Conservation (phyloP, 2,888 invertebrate genomes). For the Pandemis corylana region DNA sequence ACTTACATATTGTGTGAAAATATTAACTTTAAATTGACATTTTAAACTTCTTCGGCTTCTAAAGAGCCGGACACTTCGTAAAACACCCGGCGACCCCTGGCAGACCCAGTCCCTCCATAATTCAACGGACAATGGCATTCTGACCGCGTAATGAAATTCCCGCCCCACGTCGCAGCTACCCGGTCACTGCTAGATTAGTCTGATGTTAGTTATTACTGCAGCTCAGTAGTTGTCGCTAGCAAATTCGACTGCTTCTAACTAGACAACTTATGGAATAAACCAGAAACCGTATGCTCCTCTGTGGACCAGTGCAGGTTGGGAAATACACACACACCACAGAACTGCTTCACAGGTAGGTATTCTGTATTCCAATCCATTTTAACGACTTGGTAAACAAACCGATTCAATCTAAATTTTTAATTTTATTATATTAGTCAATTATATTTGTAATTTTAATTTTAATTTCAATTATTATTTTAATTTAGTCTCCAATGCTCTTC, state of each 20-base stretch:
- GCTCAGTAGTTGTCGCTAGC: not conserved
- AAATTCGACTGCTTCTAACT: not conserved
- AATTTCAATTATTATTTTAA: too few relatives aligned
- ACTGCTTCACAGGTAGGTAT: too few relatives aligned
- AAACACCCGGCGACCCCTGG: conserved; percentile 39
- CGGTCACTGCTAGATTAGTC: conserved; percentile 33
- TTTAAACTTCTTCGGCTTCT: not conserved
- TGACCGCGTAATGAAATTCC: conserved; percentile 77
- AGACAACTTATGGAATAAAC: not conserved
- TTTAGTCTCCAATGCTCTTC: too few relatives aligned
- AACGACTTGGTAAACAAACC: not conserved
- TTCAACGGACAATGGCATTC: conserved; percentile 75
- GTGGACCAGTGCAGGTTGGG: too few relatives aligned
- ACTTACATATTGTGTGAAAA: too few relatives aligned
- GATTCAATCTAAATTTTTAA: not conserved
- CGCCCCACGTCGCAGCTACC: conserved; percentile 48
- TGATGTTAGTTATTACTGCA: conserved; percentile 33
- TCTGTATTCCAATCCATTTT: too few relatives aligned
- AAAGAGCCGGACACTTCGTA: conserved; percentile 16
- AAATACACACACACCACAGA: too few relatives aligned
- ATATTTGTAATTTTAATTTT: too few relatives aligned
- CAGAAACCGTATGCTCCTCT: too few relatives aligned
- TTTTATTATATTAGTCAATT: not conserved
- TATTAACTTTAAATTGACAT: not conserved
- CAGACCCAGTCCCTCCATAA: conserved; percentile 59